Percentiles rank a stretch among this genome's conserved stretches.
Evolutionary conservation across 1,140 invertebrate species (phyloP).

Genomic region (Solenopsis invicta): DNA sequence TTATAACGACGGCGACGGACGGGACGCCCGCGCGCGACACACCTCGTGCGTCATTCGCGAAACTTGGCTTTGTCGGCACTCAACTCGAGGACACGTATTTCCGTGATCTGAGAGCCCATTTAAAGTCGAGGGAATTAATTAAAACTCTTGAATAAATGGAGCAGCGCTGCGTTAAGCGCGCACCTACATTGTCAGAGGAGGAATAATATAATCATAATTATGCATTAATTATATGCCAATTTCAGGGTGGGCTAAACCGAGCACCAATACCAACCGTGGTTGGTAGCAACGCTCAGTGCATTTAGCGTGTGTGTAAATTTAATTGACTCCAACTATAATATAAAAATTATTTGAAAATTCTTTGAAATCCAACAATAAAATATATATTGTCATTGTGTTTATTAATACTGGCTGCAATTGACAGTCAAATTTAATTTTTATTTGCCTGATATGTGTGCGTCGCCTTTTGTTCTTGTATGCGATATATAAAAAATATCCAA

Average conservation of each 20-base stretch:
- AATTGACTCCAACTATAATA: not conserved
- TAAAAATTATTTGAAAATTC: conserved; percentile 9
- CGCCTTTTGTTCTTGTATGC: not conserved
- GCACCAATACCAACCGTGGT: not conserved
- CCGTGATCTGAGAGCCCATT: conserved; percentile 16
- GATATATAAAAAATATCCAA: not conserved
- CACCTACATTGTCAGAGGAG: not conserved
- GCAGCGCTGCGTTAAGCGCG: not conserved
- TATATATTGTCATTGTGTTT: conserved; percentile 43
- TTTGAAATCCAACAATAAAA: not conserved
- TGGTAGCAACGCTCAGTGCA: not conserved
- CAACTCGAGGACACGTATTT: conserved; percentile 24
- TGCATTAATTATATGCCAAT: conserved; percentile 47
- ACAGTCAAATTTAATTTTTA: conserved; percentile 3
- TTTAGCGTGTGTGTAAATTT: conserved; percentile 46
- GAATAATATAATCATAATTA: conserved; percentile 17
- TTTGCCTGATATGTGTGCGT: too few species aligned
- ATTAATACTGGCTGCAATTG: not conserved
- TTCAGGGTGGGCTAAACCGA: not conserved
- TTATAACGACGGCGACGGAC: not conserved
- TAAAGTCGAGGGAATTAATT: conserved; percentile 46
- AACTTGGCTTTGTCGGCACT: conserved; percentile 42
- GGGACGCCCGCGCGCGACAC: not conserved
- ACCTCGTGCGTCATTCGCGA: not conserved
- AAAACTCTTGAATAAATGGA: conserved; percentile 37